A percentile compares a stretch with the other conserved stretches of the same genome.
These are phyloP conservation scores for Pseudorectes ferrugineus DNA, from an alignment of 2,113 vertebrate genomes.

Conservation along the genomic window DNA sequence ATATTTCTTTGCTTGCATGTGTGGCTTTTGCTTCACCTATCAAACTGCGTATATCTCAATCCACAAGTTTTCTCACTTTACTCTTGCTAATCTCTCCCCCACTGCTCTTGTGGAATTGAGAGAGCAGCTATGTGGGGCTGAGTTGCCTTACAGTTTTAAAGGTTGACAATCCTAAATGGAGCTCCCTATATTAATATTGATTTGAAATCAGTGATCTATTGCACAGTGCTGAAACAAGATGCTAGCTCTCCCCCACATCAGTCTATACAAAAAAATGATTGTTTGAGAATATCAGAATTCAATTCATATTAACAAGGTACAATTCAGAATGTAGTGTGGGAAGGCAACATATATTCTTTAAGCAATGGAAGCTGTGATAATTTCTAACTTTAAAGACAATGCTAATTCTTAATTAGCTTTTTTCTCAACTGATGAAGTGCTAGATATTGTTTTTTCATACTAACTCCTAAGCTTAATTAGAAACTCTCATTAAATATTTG, in stretches of 20 bases:
- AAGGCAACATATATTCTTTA: background rate
- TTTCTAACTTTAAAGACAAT: background rate
- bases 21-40: background rate
- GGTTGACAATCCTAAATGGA: accelerated
- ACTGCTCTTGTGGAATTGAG: accelerated
- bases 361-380: background rate
- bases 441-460: background rate
- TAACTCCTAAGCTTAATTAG: background rate
- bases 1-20: background rate
- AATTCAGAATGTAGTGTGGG: background rate
- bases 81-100: background rate
- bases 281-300: background rate
- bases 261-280: background rate
- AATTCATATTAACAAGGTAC: background rate
- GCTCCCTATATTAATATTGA: background rate
- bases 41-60: background rate
- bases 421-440: background rate
- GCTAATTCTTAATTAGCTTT: background rate
- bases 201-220: background rate
- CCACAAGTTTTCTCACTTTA: background rate
- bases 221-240: background rate
- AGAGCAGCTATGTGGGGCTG: background rate
- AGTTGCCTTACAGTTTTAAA: background rate
- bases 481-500: background rate
- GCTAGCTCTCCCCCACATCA: background rate